Evolutionary conservation across 2,888 invertebrate genomes (phyloP), one percentile per base, ranked within the genome.

Genomic region (Nemurella pictetii): DNA sequence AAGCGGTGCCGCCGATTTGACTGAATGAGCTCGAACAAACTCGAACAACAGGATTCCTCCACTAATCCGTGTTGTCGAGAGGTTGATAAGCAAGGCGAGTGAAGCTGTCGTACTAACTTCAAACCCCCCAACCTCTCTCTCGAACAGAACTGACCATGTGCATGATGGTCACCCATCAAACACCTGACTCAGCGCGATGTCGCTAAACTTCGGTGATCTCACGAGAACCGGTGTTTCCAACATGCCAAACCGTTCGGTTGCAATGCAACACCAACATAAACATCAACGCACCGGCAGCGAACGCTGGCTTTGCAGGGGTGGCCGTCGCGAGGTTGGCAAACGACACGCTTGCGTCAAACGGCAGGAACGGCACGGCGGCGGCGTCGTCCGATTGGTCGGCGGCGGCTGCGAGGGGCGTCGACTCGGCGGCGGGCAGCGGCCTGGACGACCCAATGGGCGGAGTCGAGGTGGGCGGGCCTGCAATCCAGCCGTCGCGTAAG

Each of bases 281-380:
- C 9, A 15, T 36, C 15, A 75, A 30, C 80, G 15, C 25, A 82
- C 82, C 82, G 3, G 82, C 55, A 9, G 25, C 26, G 36, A 84
- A 84, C 12, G 25, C 12, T 0, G 80, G 80, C 78, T 81, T 80
- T 5, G 27, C 35, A 0, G 73, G 25, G 5, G 73, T n/a, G 12
- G 78, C 26, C 12, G 84, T 28, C 55, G 87, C 87, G 9, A 87
- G 36, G 12, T 29, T 84, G n/a, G 86, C 86, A 85, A 87, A 87
- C 26, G 85, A 84, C 15, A 86, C 86, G 81, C 27, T 15, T 88
- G 88, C 84, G 7, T 88, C 88, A 0, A 87, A 75, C 0, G 88
- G 87, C 0, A 89, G 86, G 78, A 90, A 90, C 78, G 75, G 87
- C 3, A 88, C 85, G 4, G 75, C 85, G 7, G 83, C 84, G n/a